These are phyloP conservation scores for Doryteuthis pealeii DNA, from an alignment of 1,140 invertebrate species.

Conservation along the genomic window DNA sequence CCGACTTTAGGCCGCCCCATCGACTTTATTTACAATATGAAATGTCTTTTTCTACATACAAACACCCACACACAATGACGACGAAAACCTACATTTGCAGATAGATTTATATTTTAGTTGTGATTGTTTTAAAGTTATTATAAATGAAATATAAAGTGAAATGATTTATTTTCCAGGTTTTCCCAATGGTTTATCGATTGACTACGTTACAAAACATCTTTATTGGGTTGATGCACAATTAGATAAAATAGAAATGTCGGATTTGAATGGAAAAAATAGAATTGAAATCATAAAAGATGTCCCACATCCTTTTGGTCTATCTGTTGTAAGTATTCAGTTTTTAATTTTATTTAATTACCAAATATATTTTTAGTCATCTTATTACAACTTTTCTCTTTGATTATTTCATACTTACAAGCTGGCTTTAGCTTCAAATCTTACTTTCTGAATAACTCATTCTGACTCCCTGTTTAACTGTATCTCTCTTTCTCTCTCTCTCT, in stretches of 20 bases:
- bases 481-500: too few species aligned
- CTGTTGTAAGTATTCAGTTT: slow-evolving; percentile 65
- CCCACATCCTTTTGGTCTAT: slow-evolving; percentile 97
- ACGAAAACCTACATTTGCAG: not conserved
- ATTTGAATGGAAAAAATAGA: slow-evolving; percentile 78
- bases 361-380: too few species aligned
- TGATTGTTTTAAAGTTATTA: not conserved
- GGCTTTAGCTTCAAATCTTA: too few species aligned
- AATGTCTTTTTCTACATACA: too few species aligned
- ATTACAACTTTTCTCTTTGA: too few species aligned
- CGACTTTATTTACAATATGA: too few species aligned
- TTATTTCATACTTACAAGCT: too few species aligned
- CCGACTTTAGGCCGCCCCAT: too few species aligned
- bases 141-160: too few species aligned
- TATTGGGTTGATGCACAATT: slow-evolving; percentile 97
- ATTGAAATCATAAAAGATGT: slow-evolving; percentile 72
- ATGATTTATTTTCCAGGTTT: slow-evolving; percentile 85
- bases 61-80: too few species aligned
- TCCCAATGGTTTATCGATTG: slow-evolving; percentile 93
- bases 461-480: too few species aligned
- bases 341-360: not conserved
- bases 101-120: not conserved
- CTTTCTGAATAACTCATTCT: too few species aligned
- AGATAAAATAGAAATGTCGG: slow-evolving; percentile 85
- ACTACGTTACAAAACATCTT: slow-evolving; percentile 93